Evolutionary conservation across 2,797 vertebrate species (phyloP), one percentile per base, ranked within the genome.

Genomic region (Brotula barbata): DNA sequence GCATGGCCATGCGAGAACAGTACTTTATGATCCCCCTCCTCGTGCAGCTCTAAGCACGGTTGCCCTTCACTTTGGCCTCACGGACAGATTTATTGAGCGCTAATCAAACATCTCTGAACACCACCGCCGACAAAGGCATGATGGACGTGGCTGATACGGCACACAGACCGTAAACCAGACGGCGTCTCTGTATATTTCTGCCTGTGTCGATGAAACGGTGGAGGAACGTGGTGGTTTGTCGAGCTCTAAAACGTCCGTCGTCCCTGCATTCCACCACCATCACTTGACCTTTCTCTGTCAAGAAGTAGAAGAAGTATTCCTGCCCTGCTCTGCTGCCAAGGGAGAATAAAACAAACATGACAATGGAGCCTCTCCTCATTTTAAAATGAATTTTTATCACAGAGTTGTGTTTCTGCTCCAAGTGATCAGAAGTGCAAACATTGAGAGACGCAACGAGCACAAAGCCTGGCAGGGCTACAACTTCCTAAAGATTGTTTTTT

Each of bases 91-190:
- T 61, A 39, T 58, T 78, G 62, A 64, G 53, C 12, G 9, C 57
- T 51, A 63, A 63, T 71, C 68, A 85, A 81, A 83, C 77, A 76
- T 50, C 15, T 62, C 72, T 40, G 10, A 74, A 58, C 67, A 64
- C 68, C 71, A 61, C 46, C 39, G 78, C 78, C 81, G 72, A 66
- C 64, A 80, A 58, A 23, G 33, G 59, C 62, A 58, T 36, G 51
- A 71, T 31, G 14, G 50, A 68, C 31, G 58, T 64, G 75, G 55
- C 70, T 43, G 37, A 72, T 39, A 37, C 62, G 16, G 49, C 71
- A 54, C 73, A 64, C 65, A 84, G 64, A 73, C 73, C 40, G 49
- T 31, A 55, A 58, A 57, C 34, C 78, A 80, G 74, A 65, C 47
- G 19, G 25, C 4, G 31, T 33, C 9, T 11, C 42, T 64, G 63